A percentile compares a stretch with the other conserved stretches of the same genome.
Evolutionary conservation across 2,888 invertebrate genomes (phyloP).

Genomic region (Danaus chrysippus): DNA sequence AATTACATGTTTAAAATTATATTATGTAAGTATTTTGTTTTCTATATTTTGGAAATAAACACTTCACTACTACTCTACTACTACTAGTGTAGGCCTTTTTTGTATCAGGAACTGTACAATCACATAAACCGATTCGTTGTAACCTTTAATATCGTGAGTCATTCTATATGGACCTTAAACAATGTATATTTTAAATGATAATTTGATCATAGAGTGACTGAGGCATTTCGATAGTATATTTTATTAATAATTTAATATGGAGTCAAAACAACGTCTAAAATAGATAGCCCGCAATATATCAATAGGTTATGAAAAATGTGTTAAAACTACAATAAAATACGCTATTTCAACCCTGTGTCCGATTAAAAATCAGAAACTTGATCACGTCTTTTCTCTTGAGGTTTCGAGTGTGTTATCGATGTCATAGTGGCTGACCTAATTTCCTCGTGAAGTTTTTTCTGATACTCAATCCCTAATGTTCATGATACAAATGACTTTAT

Average conservation of each 20-base stretch:
- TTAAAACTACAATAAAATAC: slow-evolving; percentile 6
- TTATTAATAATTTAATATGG: neutral
- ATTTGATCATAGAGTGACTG: neutral
- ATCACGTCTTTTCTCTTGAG: slow-evolving; percentile 33
- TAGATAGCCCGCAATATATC: neutral
- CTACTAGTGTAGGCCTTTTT: no score
- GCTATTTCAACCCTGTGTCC: slow-evolving; percentile 15
- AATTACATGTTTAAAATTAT: no score
- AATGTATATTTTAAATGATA: neutral
- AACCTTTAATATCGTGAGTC: slow-evolving; percentile 2
- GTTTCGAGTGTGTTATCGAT: slow-evolving; percentile 31
- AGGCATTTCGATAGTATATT: neutral
- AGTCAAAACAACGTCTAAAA: neutral
- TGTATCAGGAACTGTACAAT: no score
- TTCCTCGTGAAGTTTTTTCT: slow-evolving; percentile 29
- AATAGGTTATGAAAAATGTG: neutral
- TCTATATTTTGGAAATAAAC: no score
- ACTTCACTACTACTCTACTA: no score
- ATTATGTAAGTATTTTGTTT: no score
- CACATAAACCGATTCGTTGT: neutral
- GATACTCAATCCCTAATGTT: slow-evolving; percentile 26
- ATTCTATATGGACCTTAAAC: neutral
- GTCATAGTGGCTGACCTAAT: slow-evolving; percentile 33
- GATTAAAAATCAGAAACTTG: slow-evolving; percentile 29
- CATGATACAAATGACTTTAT: slow-evolving; percentile 11